A percentile compares a stretch with the other conserved stretches of the same genome.
phyloP scores from a whole-genome alignment of 2,797 vertebrate genomes.

The Acanthurus leucopareius region DNA sequence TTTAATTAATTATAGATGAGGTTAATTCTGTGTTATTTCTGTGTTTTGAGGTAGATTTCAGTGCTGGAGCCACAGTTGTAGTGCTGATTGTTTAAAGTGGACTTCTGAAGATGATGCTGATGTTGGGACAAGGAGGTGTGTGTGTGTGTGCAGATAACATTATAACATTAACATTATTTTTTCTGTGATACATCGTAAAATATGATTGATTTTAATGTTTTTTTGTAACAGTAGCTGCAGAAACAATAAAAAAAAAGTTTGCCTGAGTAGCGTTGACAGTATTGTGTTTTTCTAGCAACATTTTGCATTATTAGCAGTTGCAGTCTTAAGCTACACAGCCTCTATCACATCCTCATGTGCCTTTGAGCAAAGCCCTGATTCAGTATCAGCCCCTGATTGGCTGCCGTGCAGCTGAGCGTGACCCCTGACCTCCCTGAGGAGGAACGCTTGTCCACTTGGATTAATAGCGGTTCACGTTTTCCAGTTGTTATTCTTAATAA shows the following conservation, averaged over 20 bases:
- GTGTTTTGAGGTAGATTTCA: neutral
- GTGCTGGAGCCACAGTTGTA: constrained; percentile 6
- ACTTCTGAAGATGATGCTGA: constrained; percentile 11
- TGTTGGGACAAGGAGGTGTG: neutral
- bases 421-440: constrained; percentile 13
- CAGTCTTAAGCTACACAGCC: neutral
- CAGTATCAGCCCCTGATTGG: constrained; percentile 1
- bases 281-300: neutral
- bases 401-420: neutral
- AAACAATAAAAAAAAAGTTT: neutral
- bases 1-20: constrained; percentile 14
- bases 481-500: constrained; percentile 42
- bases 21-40: constrained; percentile 10
- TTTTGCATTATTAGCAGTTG: too few species aligned
- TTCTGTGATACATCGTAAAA: too few species aligned
- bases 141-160: neutral
- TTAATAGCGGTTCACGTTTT: constrained; percentile 35
- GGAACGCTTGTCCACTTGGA: constrained; percentile 17
- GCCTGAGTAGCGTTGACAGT: neutral
- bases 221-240: neutral
- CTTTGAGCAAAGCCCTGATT: constrained; percentile 3
- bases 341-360: neutral
- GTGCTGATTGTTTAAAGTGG: constrained; percentile 10
- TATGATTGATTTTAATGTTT: neutral
- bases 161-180: too few species aligned